Evolutionary conservation across 2,797 vertebrate species (phyloP).

Genomic region (Falco peregrinus): DNA sequence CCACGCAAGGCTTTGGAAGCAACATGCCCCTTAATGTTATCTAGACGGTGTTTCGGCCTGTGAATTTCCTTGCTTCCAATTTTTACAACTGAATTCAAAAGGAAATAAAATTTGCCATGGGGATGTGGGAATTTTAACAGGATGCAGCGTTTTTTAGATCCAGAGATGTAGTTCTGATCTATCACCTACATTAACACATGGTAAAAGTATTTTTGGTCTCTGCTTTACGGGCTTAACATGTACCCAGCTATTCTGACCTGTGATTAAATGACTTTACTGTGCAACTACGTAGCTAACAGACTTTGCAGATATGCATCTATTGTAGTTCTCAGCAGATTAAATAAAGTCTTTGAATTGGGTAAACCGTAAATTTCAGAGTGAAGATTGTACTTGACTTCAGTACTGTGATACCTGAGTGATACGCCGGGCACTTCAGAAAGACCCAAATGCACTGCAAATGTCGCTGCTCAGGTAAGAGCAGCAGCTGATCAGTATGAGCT

Average conservation of each 20-base stretch:
- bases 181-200: not conserved
- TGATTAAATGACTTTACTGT: not conserved
- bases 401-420: not conserved
- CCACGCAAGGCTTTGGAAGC: conserved; percentile 66
- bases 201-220: not conserved
- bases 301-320: not conserved
- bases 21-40: conserved; percentile 68
- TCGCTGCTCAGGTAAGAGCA: not conserved
- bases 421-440: not conserved
- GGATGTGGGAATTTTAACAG: conserved; percentile 41
- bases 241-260: not conserved
- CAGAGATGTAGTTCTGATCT: conserved; percentile 23
- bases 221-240: not conserved
- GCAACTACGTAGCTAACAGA: not conserved
- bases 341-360: not conserved
- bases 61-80: conserved; percentile 63
- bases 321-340: not conserved
- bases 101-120: conserved; percentile 61
- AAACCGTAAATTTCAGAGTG: not conserved
- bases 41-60: conserved; percentile 50
- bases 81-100: conserved; percentile 65
- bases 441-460: not conserved
- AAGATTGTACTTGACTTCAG: not conserved
- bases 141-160: not conserved
- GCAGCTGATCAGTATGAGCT: not conserved